These are phyloP conservation scores for Enteromius anoplus DNA, from an alignment of 2,797 vertebrate genomes.

Conservation along the genomic window DNA sequence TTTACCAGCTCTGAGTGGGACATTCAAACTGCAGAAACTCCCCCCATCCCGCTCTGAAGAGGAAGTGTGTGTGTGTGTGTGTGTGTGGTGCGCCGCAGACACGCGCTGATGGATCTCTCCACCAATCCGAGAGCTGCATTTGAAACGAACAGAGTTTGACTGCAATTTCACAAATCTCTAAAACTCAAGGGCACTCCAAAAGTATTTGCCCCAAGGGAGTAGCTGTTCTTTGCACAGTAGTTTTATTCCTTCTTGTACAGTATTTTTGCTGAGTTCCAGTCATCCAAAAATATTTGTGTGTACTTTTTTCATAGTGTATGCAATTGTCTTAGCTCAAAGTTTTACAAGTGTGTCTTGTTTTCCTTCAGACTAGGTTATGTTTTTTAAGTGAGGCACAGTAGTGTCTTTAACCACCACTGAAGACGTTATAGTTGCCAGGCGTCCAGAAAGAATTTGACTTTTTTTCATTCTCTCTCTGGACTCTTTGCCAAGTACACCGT, in stretches of 20 bases:
- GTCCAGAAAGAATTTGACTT: conserved; percentile 38
- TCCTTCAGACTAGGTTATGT: background rate
- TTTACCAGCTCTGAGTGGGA: background rate
- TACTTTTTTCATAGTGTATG: background rate
- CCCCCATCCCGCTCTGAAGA: conserved; percentile 6
- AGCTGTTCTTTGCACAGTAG: background rate
- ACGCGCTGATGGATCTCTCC: conserved; percentile 11
- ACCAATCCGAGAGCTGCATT: conserved; percentile 58
- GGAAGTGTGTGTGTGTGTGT: conserved; percentile 19
- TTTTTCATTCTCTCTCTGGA: background rate
- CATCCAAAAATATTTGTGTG: background rate
- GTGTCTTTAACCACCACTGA: conserved; percentile 5
- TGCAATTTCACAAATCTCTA: background rate
- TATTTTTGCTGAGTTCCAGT: background rate
- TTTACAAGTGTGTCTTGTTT: background rate
- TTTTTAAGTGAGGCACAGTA: background rate
- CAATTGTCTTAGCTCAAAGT: background rate
- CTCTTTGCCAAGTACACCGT: conserved; percentile 2
- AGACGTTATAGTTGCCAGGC: conserved; percentile 48
- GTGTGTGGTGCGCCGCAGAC: background rate
- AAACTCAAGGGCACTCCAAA: background rate
- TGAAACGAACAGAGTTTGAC: conserved; percentile 47
- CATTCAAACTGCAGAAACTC: conserved; percentile 56
- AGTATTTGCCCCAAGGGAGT: background rate
- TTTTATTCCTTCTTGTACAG: background rate